These are phyloP conservation scores for Vultur gryphus DNA, from an alignment of 2,797 vertebrate species.

Conservation along the genomic window DNA sequence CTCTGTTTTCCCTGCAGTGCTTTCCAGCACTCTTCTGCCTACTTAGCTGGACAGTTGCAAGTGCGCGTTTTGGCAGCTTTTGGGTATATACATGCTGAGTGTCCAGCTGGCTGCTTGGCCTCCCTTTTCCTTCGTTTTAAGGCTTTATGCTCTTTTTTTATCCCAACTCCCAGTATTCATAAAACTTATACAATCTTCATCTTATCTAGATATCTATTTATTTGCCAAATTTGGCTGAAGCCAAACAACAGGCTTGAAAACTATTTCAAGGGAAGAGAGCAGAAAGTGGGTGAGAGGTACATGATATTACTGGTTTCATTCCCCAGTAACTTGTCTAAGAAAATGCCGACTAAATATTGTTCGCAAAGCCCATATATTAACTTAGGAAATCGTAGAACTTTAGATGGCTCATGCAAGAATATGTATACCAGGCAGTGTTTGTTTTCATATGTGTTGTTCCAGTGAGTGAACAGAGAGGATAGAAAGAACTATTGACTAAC, in stretches of 20 bases:
- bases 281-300: neutral
- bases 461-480: neutral
- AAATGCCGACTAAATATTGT: neutral
- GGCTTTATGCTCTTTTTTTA: neutral
- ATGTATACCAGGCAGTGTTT: neutral
- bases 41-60: neutral
- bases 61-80: neutral
- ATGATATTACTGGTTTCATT: neutral
- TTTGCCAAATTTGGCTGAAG: neutral
- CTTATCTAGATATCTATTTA: neutral
- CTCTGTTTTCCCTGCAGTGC: neutral
- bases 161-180: neutral
- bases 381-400: neutral
- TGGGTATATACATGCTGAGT: neutral
- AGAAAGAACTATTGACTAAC: neutral
- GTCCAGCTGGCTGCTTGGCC: neutral
- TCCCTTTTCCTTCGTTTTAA: neutral
- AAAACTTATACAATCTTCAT: neutral
- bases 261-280: neutral
- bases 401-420: neutral
- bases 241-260: neutral
- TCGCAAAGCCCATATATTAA: neutral
- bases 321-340: neutral
- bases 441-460: neutral
- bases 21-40: neutral